Conservation (phyloP, 1,140 invertebrate species). For the Dendroctonus valens region DNA sequence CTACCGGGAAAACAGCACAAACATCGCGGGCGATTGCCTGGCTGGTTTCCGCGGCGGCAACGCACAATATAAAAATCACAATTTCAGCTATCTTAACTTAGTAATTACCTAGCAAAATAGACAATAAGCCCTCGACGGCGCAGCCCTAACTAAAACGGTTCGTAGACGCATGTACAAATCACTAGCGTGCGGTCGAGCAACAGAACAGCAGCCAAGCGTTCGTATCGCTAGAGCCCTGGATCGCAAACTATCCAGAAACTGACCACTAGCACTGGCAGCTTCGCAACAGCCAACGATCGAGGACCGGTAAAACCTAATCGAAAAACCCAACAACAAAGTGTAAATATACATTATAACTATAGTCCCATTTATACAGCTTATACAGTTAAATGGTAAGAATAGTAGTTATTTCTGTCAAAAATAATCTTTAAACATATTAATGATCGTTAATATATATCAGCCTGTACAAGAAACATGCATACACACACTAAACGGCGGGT, state of each 20-base stretch:
- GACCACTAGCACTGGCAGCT: no score
- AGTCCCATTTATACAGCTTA: conserved; percentile 49
- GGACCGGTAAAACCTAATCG: not conserved
- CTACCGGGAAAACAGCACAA: no score
- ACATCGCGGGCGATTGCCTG: no score
- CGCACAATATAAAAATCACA: no score
- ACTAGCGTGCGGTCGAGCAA: conserved; percentile 41
- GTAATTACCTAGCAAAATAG: no score
- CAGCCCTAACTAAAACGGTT: no score
- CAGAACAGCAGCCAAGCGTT: conserved; percentile 33
- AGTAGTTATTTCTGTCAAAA: conserved; percentile 51
- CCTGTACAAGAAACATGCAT: conserved; percentile 45
- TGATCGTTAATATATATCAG: conserved; percentile 36
- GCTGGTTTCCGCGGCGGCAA: no score
- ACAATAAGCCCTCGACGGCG: no score
- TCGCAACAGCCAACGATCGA: not conserved
- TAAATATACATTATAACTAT: conserved; percentile 44
- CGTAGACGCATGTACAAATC: not conserved
- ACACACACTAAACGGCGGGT: conserved; percentile 21
- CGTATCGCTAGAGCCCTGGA: conserved; percentile 5
- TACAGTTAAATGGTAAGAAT: conserved; percentile 48
- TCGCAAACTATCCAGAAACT: not conserved
- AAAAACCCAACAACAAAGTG: conserved; percentile 47
- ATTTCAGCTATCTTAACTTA: no score
- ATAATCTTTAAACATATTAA: conserved; percentile 41